phyloP scores from a whole-genome alignment of 1,140 invertebrate species.

The Drosophila persimilis region DNA sequence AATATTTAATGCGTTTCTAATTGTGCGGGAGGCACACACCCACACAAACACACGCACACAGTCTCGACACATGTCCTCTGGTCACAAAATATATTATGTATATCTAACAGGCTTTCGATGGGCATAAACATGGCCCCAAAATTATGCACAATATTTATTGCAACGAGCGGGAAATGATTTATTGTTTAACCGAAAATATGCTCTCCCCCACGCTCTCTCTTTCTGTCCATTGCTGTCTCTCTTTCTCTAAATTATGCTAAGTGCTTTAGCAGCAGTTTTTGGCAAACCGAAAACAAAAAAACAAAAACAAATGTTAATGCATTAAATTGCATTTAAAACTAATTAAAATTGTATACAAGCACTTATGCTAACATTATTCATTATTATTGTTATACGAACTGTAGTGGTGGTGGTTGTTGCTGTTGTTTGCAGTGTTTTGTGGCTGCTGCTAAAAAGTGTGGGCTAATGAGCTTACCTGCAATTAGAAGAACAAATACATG shows the following conservation, averaged over 20 bases:
- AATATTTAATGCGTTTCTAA: constrained; percentile 77
- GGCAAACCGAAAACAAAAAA: constrained; percentile 49
- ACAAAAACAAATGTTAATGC: constrained; percentile 39
- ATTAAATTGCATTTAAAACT: constrained; percentile 74
- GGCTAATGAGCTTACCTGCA: constrained; percentile 78
- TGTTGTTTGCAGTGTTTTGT: constrained; percentile 11
- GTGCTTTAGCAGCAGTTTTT: constrained; percentile 37
- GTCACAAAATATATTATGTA: no score
- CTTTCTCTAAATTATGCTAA: constrained; percentile 46
- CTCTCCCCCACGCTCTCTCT: no score
- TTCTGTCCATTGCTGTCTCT: no score
- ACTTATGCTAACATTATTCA: constrained; percentile 62
- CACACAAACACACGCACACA: constrained; percentile 17
- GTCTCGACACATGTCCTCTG: background rate
- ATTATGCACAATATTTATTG: constrained; percentile 59
- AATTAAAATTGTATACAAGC: constrained; percentile 78
- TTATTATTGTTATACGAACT: constrained; percentile 18
- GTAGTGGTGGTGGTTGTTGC: constrained; percentile 26
- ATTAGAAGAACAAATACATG: constrained; percentile 70
- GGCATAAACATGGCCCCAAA: constrained; percentile 26
- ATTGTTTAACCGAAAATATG: constrained; percentile 49
- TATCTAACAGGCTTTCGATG: background rate
- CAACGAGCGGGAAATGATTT: constrained; percentile 49
- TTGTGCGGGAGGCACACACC: constrained; percentile 55
- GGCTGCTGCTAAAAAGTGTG: constrained; percentile 44